phyloP scores from a whole-genome alignment of 1,140 invertebrate species.

The Pemphigus obesinymphae region DNA sequence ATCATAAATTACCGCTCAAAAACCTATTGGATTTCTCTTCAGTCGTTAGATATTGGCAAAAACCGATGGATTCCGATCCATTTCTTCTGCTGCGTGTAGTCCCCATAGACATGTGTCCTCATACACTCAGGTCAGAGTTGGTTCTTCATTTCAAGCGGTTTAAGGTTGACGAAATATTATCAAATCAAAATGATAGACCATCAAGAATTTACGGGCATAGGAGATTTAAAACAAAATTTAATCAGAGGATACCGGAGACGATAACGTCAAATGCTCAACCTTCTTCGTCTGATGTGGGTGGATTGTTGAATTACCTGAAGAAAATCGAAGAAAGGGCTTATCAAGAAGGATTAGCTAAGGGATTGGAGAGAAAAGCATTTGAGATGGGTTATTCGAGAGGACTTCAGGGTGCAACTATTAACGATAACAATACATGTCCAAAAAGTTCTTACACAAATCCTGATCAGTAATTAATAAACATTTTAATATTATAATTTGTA shows the following conservation, averaged over 20 bases:
- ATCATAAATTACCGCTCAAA: constrained; percentile 74
- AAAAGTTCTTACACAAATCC: background rate
- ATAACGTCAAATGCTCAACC: background rate
- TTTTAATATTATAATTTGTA: background rate
- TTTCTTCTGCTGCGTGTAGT: constrained; percentile 74
- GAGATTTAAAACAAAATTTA: background rate
- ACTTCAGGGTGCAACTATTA: background rate
- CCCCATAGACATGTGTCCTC: constrained; percentile 90
- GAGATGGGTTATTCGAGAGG: constrained; percentile 38
- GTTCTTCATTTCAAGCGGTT: constrained; percentile 73
- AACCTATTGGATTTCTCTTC: constrained; percentile 84
- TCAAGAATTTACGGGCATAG: background rate
- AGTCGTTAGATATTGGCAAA: constrained; percentile 48
- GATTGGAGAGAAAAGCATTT: constrained; percentile 38
- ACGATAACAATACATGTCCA: background rate
- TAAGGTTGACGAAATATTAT: background rate
- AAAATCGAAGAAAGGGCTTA: constrained; percentile 42
- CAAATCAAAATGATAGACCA: background rate
- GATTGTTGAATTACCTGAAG: constrained; percentile 2
- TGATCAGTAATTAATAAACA: background rate
- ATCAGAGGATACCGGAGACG: background rate
- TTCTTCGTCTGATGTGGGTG: background rate
- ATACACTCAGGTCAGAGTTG: constrained; percentile 85
- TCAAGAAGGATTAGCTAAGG: constrained; percentile 41
- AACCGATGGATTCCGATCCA: constrained; percentile 53